Percentiles rank a stretch among this genome's conserved stretches.
Evolutionary conservation across 1,140 invertebrate genomes (phyloP).

Genomic region (Ericerus pela): DNA sequence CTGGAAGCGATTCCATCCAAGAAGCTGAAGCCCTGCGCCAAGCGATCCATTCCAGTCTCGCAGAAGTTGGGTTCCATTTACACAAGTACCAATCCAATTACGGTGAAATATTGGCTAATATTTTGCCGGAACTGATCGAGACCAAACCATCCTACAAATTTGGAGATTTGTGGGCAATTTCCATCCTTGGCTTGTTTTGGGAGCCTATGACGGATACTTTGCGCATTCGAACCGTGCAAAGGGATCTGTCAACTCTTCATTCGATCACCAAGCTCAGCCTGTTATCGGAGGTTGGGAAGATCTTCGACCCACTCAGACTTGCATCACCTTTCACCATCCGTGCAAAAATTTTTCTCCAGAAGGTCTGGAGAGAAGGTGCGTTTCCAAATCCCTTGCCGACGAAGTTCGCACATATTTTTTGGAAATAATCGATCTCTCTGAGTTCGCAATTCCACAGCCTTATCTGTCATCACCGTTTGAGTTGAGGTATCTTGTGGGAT

Average conservation of each 20-base stretch:
- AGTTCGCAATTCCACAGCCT: too few relatives aligned
- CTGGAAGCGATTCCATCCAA: conserved; percentile 21
- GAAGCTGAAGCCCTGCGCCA: conserved; percentile 18
- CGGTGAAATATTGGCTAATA: conserved; percentile 1
- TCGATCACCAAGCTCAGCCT: not conserved
- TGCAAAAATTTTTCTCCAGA: not conserved
- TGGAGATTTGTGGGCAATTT: not conserved
- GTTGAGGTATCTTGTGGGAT: too few relatives aligned
- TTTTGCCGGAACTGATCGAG: not conserved
- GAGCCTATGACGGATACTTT: not conserved
- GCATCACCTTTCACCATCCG: not conserved
- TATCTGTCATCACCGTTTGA: too few relatives aligned
- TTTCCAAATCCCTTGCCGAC: too few relatives aligned
- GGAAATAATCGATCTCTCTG: too few relatives aligned
- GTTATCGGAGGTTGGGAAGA: not conserved
- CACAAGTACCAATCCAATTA: conserved; percentile 16
- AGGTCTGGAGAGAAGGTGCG: not conserved
- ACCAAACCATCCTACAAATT: not conserved
- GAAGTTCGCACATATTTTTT: too few relatives aligned
- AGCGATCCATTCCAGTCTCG: conserved; percentile 24
- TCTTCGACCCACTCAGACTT: not conserved
- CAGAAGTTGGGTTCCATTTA: too few relatives aligned
- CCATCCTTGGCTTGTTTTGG: not conserved
- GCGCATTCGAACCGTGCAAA: not conserved
- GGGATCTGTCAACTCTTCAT: too few relatives aligned